Base-by-base conservation (phyloP, 2,888 invertebrate genomes). In the Brachypalpus laphriformis region DNA sequence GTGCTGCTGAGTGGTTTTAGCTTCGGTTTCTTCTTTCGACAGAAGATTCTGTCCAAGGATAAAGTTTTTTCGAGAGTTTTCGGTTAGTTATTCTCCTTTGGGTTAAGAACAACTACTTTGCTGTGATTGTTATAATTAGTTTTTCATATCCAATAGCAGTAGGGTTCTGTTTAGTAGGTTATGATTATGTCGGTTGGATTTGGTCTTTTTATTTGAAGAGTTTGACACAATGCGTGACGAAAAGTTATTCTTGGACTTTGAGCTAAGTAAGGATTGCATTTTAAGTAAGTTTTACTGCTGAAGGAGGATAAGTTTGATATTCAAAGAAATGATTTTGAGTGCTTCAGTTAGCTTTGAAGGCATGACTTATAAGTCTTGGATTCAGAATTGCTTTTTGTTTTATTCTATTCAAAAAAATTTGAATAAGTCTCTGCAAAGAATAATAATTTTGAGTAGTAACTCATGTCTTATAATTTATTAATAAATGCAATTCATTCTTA, bases 111-210 rank as follows among this genome's bases (percentile, higher is more conserved):
- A 74, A 40, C 63, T 70, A 65, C 76, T 76, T 76, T 76, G 63
- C 82, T 65, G 54, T 61, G 59, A 82, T 66, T 82, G 66, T 56
- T 82, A 37, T 40, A 82, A 82, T 82, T 82, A 82, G 82, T 68
- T 82, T 72, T 61, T 59, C 56, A 71, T 70, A 56, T 20, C 57
- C 11, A 34, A 59, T 59, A 66, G 63, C 34, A 34, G 59, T 76
- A n/a, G 56, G 74, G 59, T 51, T 34, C 11, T 49, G 59, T 47
- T 37, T 18, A 37, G 28, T 51, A 25, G 65, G 72, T 40, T 63
- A 40, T 49, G 56, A 72, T 57, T 65, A 57, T 40, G 65, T 54
- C 56, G 49, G 47, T 80, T 57, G 34, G 14, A 25, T 45, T 57
- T 59, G 20, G 4, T 31, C 54, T n/a, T 34, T 6, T 8, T 22